Base-by-base conservation (phyloP, 1,140 invertebrate species). In the Penaeus chinensis region DNA sequence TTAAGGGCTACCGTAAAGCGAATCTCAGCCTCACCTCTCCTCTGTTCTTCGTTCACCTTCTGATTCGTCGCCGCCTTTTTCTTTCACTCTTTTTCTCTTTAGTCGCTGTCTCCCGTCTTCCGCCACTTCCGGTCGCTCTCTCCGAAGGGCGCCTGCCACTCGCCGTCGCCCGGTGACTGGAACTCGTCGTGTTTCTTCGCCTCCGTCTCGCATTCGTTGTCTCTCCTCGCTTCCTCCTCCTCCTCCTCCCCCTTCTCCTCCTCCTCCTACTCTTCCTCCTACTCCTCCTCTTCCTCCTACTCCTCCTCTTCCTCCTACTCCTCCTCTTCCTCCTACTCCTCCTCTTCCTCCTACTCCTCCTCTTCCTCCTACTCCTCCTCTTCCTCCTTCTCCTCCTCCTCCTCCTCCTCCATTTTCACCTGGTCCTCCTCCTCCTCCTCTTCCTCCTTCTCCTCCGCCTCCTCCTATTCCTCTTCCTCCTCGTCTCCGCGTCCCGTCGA, bases 391-490 rank as follows among this genome's bases (percentile, higher is more conserved):
- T 81, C 79, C 61, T 60, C 32, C 79, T 81, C 79, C 61, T n/a
- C 61, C 79, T 24, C 79, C 62, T 61, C 62, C 79, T 63, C 79
- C 62, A 61, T 47, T 61, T 60, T 19, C 42, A 61, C 78, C 61
- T 54, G 24, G 42, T 80, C 78, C 61, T 60, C 61, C 78, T 80
- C 69, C 16, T 24, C 13, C 19, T 16, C 37, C 18, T 74, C 3
- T 1, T 60, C 61, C 79, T 81, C 79, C 61, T 60, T 62, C 79
- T 81, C 79, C 61, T n/a, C 61, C 79, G 54, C 79, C 62, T 61
- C 62, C 79, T 63, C 79, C 62, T 61, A 61, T 42, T 63, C 47
- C 62, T 61, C 61, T 60, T 81, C 79, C 61, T 60, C 61, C 79
- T 81, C 79, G 54, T 37, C 18, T 24, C 3, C 22, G 22, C 1